phyloP scores from a whole-genome alignment of 2,113 vertebrate genomes.

The Hemiscyllium ocellatum region DNA sequence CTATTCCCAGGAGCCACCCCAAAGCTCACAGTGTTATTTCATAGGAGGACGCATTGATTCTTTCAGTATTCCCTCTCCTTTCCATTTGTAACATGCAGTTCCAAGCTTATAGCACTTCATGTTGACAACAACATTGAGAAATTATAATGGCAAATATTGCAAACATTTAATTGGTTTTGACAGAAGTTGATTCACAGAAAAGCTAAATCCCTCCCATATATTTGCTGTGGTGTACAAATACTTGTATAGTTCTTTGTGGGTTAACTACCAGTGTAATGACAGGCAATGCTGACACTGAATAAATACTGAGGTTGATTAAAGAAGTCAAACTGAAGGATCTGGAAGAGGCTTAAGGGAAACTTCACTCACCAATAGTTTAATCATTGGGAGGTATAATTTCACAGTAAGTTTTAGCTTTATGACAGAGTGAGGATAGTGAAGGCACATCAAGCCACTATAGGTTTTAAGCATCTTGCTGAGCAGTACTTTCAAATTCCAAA shows the following conservation, averaged over 20 bases:
- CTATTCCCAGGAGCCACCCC: background rate
- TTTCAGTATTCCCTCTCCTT: background rate
- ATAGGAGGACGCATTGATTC: background rate
- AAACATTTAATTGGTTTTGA: background rate
- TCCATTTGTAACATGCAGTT: background rate
- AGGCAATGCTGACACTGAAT: background rate
- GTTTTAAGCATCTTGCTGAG: slow-evolving; percentile 10
- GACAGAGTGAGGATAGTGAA: slow-evolving; percentile 11
- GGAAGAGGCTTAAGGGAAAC: slow-evolving; percentile 9
- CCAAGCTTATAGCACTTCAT: background rate
- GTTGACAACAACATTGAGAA: background rate
- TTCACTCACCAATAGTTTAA: slow-evolving; percentile 18
- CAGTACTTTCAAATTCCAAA: background rate
- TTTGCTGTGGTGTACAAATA: background rate
- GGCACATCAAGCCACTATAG: background rate
- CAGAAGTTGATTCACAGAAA: background rate
- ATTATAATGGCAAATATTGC: background rate
- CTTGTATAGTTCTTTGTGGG: background rate
- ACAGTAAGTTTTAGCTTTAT: slow-evolving; percentile 8
- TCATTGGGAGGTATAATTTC: slow-evolving; percentile 1
- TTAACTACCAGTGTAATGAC: background rate
- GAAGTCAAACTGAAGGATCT: slow-evolving; percentile 32
- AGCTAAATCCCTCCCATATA: background rate
- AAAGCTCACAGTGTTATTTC: background rate
- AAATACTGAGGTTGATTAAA: slow-evolving; percentile 25